These are phyloP conservation scores for Micrasema longulum DNA, from an alignment of 1,140 invertebrate genomes.

Conservation along the genomic window DNA sequence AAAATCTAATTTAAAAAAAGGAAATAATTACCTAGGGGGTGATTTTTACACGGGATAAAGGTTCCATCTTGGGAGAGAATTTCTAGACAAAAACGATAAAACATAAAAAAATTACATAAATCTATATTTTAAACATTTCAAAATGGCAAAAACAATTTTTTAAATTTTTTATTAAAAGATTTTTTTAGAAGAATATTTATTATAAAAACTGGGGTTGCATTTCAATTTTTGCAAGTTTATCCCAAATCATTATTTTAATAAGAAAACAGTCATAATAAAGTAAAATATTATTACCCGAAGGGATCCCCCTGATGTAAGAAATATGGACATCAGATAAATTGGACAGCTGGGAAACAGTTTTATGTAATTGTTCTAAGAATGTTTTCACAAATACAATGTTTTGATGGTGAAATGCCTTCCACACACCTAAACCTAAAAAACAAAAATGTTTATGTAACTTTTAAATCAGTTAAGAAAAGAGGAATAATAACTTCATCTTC, in stretches of 20 bases:
- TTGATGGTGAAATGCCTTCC: conserved; percentile 65
- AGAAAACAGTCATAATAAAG: no score
- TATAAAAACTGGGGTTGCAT: no score
- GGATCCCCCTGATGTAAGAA: conserved; percentile 58
- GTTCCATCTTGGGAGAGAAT: conserved; percentile 9
- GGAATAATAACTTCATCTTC: no score
- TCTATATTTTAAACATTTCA: no score
- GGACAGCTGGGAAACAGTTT: conserved; percentile 58
- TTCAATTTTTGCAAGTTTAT: no score
- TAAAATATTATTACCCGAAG: conserved; percentile 46
- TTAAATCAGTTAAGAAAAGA: no score
- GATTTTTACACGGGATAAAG: conserved; percentile 1
- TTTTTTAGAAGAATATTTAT: no score
- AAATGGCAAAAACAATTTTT: no score
- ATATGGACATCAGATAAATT: conserved; percentile 66
- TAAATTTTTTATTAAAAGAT: no score
- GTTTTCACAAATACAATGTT: conserved; percentile 63
- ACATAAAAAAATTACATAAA: conserved; percentile 11
- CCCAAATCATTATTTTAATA: no score
- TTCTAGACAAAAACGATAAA: conserved; percentile 22
- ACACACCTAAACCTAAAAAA: conserved; percentile 65
- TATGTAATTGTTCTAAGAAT: conserved; percentile 61
- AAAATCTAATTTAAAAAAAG: no score
- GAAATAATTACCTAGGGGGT: conserved; percentile 34
- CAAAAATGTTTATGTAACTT: no score